Evolutionary conservation across 2,888 invertebrate species (phyloP).

Genomic region (Megaustenia siamemsis): DNA sequence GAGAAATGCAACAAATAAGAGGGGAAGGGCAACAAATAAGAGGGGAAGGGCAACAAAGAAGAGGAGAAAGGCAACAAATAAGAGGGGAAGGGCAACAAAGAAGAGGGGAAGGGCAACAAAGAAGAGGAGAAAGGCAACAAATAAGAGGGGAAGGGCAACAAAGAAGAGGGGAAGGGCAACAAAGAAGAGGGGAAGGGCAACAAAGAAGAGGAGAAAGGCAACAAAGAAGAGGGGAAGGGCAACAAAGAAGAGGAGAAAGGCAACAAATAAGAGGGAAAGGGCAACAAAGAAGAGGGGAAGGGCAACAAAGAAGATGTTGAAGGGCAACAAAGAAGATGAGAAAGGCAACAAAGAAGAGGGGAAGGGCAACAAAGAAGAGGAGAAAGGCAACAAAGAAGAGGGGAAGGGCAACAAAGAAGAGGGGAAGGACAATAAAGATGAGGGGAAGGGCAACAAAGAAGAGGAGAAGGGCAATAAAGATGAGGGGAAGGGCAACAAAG

Average conservation of each 20-base stretch:
- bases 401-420: no score
- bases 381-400: no score
- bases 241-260: no score
- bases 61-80: background rate
- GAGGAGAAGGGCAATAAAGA: no score
- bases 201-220: background rate
- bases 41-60: background rate
- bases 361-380: no score
- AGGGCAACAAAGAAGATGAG: background rate
- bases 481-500: no score
- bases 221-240: background rate
- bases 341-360: background rate
- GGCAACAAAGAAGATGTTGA: background rate
- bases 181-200: background rate
- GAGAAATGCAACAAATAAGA: background rate
- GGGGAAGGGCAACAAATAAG: background rate
- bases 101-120: background rate
- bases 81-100: background rate
- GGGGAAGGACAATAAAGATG: no score
- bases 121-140: background rate
- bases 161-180: background rate
- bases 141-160: background rate
- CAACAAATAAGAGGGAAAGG: background rate
- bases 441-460: no score
- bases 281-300: background rate